Evolutionary conservation across 35 echinoderm and acorn worm genomes (phyloP), one percentile per base, ranked within the genome.

Genomic region (Lytechinus variegatus): DNA sequence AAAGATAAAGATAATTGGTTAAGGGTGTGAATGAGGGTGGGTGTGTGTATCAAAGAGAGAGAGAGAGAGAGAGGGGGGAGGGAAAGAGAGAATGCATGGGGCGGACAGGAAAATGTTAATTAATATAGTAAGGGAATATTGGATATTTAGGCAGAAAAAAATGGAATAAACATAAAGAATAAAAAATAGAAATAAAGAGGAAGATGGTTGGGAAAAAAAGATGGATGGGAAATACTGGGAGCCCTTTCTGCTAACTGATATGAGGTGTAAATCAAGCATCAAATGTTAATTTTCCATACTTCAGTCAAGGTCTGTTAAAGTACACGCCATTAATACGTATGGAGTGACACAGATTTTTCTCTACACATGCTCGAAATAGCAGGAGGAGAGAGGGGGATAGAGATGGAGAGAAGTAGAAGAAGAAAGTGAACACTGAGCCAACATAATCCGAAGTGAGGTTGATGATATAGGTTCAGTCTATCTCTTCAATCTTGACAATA

Each of bases 311-410:
- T 79, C 66, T 79, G 66, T 24, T 58, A 79, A 79, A 79, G 66
- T 79, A 79, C 66, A 79, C 66, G 16, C 66, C 66, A 7, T 24
- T 79, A 79, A 79, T 79, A 24, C 16, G 66, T 79, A 79, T 79
- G 66, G 66, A 79, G 66, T 79, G 66, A 79, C 66, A 79, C 66
- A 79, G 66, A 79, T 79, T 79, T 79, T 79, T 24, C 66, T 79
- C 66, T 79, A 24, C 21, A 79, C 66, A 79, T 24, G 66, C 66
- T 24, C 19, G 66, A 79, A 79, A 79, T 79, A 79, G 66, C 16
- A 79, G n/a, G 66, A 79, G 66, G n/a, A 79, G 66, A 79, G 66
- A 79, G 66, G n/a, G 19, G 21, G 19, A 79, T 16, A 79, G 19
- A 79, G 66, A 79, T 16, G 14, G 8, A n/a, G 66, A 79, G 14